Percentiles rank a stretch among this genome's conserved stretches.
These are phyloP conservation scores for Equus quagga DNA, from an alignment of 2,113 vertebrate species.

Conservation along the genomic window DNA sequence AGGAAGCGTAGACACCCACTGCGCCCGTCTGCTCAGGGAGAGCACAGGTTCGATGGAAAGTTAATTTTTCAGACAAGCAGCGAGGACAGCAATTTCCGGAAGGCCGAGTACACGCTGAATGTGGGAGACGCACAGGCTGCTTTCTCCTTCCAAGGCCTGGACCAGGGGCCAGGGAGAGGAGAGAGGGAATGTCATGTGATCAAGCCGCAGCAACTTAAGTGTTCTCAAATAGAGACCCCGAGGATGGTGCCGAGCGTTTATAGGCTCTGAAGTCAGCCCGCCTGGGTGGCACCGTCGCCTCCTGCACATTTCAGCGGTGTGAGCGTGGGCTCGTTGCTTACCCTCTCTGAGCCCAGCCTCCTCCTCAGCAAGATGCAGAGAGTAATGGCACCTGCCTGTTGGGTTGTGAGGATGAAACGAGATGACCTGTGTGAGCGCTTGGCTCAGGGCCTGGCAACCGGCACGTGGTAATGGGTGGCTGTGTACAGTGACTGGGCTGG, in stretches of 20 bases:
- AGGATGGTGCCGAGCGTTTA: not conserved
- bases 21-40: not conserved
- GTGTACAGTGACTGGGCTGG: fast-evolving
- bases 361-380: not conserved
- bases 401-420: not conserved
- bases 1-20: not conserved
- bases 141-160: not conserved
- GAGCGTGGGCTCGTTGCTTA: not conserved
- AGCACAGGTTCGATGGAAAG: fast-evolving
- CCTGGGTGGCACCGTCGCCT: fast-evolving
- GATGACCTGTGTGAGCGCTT: fast-evolving
- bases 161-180: not conserved
- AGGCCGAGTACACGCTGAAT: fast-evolving
- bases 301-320: not conserved
- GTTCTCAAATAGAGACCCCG: not conserved
- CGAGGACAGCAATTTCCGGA: not conserved
- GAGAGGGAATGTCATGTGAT: not conserved
- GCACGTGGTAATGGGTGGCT: not conserved
- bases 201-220: not conserved
- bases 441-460: fast-evolving
- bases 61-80: not conserved
- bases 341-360: slow-evolving; percentile 11
- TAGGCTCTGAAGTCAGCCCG: not conserved
- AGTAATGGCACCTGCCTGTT: not conserved
- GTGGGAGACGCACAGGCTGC: not conserved